Evolutionary conservation across 2,797 vertebrate species (phyloP).

Genomic region (Microcaecilia unicolor): DNA sequence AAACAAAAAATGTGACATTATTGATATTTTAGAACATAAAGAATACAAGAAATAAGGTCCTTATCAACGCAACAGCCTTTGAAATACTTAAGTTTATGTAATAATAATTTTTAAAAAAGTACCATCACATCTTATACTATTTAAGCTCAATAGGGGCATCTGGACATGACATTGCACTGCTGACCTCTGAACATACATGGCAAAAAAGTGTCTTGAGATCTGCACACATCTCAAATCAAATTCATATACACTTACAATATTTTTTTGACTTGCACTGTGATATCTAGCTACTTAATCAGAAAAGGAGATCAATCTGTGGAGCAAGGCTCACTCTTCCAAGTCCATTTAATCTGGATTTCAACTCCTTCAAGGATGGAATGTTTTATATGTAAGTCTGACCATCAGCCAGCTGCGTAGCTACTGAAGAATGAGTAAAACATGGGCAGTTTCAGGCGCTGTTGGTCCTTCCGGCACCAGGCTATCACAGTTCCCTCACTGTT

Average conservation of each 20-base stretch:
- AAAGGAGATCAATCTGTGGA: background rate
- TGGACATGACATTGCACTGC: too few relatives aligned
- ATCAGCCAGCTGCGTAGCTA: slow-evolving; percentile 87
- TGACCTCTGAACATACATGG: background rate
- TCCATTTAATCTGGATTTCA: slow-evolving; percentile 4
- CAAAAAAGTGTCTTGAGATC: slow-evolving; percentile 17
- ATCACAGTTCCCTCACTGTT: slow-evolving; percentile 93
- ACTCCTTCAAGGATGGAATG: slow-evolving; percentile 21
- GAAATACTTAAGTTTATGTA: slow-evolving; percentile 15
- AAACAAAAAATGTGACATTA: slow-evolving; percentile 22
- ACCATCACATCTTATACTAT: slow-evolving; percentile 15
- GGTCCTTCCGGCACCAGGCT: slow-evolving; percentile 94
- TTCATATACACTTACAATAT: background rate
- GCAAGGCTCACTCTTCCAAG: slow-evolving; percentile 15
- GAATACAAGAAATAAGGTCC: slow-evolving; percentile 5
- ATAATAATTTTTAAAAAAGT: slow-evolving; percentile 20
- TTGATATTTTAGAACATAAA: slow-evolving; percentile 11
- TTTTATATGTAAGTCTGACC: background rate
- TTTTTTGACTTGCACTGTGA: background rate
- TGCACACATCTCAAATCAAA: slow-evolving; percentile 11
- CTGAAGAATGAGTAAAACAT: slow-evolving; percentile 98
- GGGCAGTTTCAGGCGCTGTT: slow-evolving; percentile 91
- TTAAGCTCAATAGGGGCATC: background rate
- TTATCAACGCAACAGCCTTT: slow-evolving; percentile 9
- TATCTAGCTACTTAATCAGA: background rate